phyloP scores from a whole-genome alignment of 2,888 invertebrate species.

The Drosophila nigricruria region DNA sequence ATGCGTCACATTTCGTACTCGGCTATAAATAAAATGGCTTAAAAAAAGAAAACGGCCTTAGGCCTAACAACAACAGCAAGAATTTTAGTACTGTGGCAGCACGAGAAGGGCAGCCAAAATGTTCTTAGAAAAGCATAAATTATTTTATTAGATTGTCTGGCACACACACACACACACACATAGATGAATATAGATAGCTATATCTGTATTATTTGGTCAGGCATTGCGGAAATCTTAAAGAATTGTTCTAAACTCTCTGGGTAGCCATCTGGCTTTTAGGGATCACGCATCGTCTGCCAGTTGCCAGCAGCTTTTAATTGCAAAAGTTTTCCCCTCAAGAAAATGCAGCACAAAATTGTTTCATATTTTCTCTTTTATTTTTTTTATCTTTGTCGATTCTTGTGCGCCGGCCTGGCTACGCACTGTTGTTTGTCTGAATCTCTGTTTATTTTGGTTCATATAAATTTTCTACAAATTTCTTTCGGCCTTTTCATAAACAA shows the following conservation, averaged over 20 bases:
- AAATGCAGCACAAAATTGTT: slow-evolving; percentile 49
- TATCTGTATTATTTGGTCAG: slow-evolving; percentile 24
- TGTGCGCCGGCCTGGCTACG: slow-evolving; percentile 45
- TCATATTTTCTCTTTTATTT: slow-evolving; percentile 23
- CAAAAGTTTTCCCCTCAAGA: slow-evolving; percentile 59
- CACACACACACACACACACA: not conserved
- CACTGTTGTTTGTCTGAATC: slow-evolving; percentile 33
- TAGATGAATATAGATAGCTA: not conserved
- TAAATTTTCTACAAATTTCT: slow-evolving; percentile 47
- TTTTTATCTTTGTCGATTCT: not conserved
- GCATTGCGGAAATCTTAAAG: slow-evolving; percentile 55
- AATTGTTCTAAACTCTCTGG: slow-evolving; percentile 21
- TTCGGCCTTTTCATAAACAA: slow-evolving; percentile 63
- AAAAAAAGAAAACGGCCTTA: slow-evolving; percentile 40
- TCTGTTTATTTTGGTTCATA: slow-evolving; percentile 64
- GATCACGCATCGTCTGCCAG: slow-evolving; percentile 44
- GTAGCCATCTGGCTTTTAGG: slow-evolving; percentile 56
- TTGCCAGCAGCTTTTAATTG: slow-evolving; percentile 59
- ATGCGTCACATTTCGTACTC: slow-evolving; percentile 63
- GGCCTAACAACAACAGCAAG: slow-evolving; percentile 20
- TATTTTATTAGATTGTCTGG: slow-evolving; percentile 54
- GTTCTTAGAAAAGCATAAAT: slow-evolving; percentile 60
- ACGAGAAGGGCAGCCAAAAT: slow-evolving; percentile 53
- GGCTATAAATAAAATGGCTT: slow-evolving; percentile 60
- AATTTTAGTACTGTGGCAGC: slow-evolving; percentile 7